Evolutionary conservation across 2,113 vertebrate species (phyloP).

Genomic region (Mormyrus iriodes): DNA sequence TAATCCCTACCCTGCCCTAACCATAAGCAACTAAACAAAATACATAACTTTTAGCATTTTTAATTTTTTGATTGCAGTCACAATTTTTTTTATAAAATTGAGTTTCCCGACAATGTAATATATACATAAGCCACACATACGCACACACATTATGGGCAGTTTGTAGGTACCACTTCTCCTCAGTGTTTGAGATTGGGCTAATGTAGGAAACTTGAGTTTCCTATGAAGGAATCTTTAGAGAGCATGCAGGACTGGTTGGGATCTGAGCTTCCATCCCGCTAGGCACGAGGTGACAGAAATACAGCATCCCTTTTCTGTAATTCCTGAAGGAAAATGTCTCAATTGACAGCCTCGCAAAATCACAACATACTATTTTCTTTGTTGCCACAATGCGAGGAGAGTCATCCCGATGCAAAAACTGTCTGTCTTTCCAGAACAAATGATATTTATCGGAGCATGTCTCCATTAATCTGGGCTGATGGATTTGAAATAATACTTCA

Average conservation of each 20-base stretch:
- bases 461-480: background rate
- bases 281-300: background rate
- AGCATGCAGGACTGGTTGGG: background rate
- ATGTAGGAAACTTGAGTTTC: background rate
- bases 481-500: background rate
- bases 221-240: background rate
- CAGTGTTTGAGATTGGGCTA: background rate
- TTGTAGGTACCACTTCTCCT: background rate
- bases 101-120: background rate
- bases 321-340: background rate
- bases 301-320: no score
- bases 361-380: background rate
- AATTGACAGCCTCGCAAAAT: background rate
- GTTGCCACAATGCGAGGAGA: background rate
- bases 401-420: background rate
- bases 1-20: background rate
- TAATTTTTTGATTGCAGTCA: background rate
- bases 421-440: background rate
- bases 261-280: background rate
- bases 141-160: background rate
- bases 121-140: background rate
- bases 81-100: background rate
- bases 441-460: background rate
- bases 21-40: background rate
- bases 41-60: background rate